These are phyloP conservation scores for Labeo rohita DNA, from an alignment of 2,113 vertebrate species.

Conservation along the genomic window DNA sequence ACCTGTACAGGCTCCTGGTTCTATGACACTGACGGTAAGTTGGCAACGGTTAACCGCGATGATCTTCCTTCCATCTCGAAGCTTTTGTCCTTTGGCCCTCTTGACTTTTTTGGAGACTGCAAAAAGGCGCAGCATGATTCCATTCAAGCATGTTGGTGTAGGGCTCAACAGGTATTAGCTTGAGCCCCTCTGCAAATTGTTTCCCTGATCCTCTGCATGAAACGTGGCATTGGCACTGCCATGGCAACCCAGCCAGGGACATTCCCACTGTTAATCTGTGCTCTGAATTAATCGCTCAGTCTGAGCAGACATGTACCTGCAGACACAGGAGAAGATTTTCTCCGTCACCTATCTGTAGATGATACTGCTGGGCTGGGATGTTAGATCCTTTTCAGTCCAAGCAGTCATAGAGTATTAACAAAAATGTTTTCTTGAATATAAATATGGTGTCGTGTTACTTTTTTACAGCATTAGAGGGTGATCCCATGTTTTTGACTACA, in stretches of 20 bases:
- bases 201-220: conserved; percentile 41
- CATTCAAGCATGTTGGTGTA: conserved; percentile 22
- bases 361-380: conserved; percentile 2
- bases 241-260: conserved; percentile 52
- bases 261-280: conserved; percentile 28
- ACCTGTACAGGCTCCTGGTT: neutral
- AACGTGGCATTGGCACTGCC: conserved; percentile 46
- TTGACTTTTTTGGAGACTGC: neutral
- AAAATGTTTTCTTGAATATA: neutral
- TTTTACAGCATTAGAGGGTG: neutral
- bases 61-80: neutral
- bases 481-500: neutral
- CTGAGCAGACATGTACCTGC: conserved; percentile 27
- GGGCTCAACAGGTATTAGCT: conserved; percentile 38
- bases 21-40: neutral
- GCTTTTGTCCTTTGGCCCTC: conserved; percentile 8
- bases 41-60: neutral
- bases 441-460: neutral
- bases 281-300: conserved; percentile 36
- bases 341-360: neutral
- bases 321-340: conserved; percentile 28
- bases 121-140: conserved; percentile 25
- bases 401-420: neutral
- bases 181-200: conserved; percentile 44
- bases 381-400: neutral